Percentiles rank a stretch among this genome's conserved stretches.
Conservation (phyloP, 2,888 invertebrate genomes). For the Sphinx pinastri region DNA sequence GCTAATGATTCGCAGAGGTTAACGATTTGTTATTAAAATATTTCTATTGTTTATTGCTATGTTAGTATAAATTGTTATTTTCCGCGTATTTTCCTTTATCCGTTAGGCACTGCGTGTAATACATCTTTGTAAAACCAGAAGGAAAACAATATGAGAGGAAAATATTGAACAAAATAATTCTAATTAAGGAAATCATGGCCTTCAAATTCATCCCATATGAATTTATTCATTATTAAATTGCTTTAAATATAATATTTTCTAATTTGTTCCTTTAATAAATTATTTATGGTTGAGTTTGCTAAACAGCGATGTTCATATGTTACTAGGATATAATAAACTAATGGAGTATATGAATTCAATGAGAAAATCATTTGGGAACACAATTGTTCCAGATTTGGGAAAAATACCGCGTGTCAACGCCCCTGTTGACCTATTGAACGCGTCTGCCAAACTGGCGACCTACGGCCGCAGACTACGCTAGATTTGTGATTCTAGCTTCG, state of each 20-base stretch:
- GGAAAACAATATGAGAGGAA: background rate
- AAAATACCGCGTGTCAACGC: constrained; percentile 15
- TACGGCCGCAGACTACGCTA: background rate
- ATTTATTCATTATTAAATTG: no score
- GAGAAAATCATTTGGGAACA: background rate
- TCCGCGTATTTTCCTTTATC: background rate
- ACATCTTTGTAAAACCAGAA: background rate
- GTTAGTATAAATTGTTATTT: background rate
- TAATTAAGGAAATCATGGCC: background rate
- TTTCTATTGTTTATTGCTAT: no score
- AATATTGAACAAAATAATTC: background rate
- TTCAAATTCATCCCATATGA: background rate
- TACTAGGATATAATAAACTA: no score
- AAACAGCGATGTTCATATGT: no score
- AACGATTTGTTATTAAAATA: no score
- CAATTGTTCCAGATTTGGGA: constrained; percentile 12
- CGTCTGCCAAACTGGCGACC: constrained; percentile 10
- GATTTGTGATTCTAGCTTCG: background rate
- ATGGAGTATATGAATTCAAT: background rate
- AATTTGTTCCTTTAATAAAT: no score
- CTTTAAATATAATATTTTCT: no score
- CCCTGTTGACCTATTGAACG: constrained; percentile 20
- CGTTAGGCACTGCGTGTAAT: background rate
- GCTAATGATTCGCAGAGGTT: no score
- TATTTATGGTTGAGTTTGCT: no score